These are phyloP conservation scores for Mylabris phalerata DNA, from an alignment of 1,140 invertebrate species.

Conservation along the genomic window DNA sequence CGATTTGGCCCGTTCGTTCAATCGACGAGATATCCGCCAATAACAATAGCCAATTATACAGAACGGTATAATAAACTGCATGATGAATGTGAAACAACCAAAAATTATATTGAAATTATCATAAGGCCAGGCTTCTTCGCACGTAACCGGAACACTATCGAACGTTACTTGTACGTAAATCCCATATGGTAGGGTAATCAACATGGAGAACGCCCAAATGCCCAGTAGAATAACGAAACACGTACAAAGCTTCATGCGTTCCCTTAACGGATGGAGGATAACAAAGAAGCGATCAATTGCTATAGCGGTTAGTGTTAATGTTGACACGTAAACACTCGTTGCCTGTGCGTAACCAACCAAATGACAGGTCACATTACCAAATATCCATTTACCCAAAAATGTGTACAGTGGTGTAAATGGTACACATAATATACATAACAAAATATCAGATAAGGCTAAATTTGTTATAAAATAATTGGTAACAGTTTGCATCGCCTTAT, in stretches of 20 bases:
- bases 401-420: slow-evolving; percentile 89
- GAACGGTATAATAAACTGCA: slow-evolving; percentile 94
- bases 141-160: slow-evolving; percentile 46
- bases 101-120: slow-evolving; percentile 66
- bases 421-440: slow-evolving; percentile 84
- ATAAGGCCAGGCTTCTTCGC: slow-evolving; percentile 83
- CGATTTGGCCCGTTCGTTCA: slow-evolving; percentile 66
- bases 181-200: slow-evolving; percentile 85
- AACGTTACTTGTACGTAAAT: slow-evolving; percentile 59
- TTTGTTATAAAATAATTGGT: slow-evolving; percentile 97
- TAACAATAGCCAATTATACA: slow-evolving; percentile 90
- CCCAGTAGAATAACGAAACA: slow-evolving; percentile 74
- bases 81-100: slow-evolving; percentile 72
- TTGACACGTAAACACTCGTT: slow-evolving; percentile 90
- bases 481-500: slow-evolving; percentile 92
- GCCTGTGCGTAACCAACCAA: slow-evolving; percentile 85
- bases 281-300: slow-evolving; percentile 93
- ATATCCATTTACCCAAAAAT: slow-evolving; percentile 82
- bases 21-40: slow-evolving; percentile 75
- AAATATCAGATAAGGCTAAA: slow-evolving; percentile 86
- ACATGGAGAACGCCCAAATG: slow-evolving; percentile 83
- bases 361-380: slow-evolving; percentile 79
- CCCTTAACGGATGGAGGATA: slow-evolving; percentile 89
- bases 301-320: slow-evolving; percentile 91
- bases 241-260: slow-evolving; percentile 77